Base-by-base conservation (phyloP, 2,797 vertebrate genomes). In the Acipenser transmontanus region DNA sequence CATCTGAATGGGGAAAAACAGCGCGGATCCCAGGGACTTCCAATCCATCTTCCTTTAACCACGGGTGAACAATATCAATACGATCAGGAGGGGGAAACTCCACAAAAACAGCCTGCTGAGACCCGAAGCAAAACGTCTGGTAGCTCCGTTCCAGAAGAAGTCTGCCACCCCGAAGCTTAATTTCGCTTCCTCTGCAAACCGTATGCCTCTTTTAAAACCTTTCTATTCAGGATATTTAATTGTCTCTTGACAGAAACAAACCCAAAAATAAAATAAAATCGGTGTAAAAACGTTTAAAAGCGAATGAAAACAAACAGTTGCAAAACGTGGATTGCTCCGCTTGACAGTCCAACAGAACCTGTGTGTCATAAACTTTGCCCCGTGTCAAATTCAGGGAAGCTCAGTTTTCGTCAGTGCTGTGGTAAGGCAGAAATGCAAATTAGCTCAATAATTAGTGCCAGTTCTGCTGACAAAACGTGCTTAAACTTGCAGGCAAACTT, bases 1-100 rank as follows among this genome's bases (percentile, higher is more conserved):
- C 78, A 98, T 88, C 73, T 94, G 94, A 34, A 94, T 66, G 20
- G 93, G 93, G 78, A 99, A 86, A 1, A 97, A 82, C 68, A 96
- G 67, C 85, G 91, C 61, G 11, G 89, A 89, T 74, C 89, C 91
- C 79, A 94, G 85, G 77, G 89, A 78, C 74, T 74, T 90, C 89
- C 93, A 83, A 66, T 92, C 80, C 96, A 98, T 97, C 76, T 86
- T 87, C 69, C 71, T 59, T 75, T 34, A 34, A 34, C 34, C 34
- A 34, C 34, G 34, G 34, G 34, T 34, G 34, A 34, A 34, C 34
- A 34, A 34, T 34, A 34, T 34, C 4, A 34, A 34, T 34, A 34
- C 34, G 34, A 34, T 34, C 34, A 34, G 34, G 34, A 34, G 34
- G 34, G 20, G 34, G 34, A 34, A 34, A 34, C 34, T 34, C 4